phyloP scores from a whole-genome alignment of 2,113 vertebrate species.

The Platysternon megacephalum region DNA sequence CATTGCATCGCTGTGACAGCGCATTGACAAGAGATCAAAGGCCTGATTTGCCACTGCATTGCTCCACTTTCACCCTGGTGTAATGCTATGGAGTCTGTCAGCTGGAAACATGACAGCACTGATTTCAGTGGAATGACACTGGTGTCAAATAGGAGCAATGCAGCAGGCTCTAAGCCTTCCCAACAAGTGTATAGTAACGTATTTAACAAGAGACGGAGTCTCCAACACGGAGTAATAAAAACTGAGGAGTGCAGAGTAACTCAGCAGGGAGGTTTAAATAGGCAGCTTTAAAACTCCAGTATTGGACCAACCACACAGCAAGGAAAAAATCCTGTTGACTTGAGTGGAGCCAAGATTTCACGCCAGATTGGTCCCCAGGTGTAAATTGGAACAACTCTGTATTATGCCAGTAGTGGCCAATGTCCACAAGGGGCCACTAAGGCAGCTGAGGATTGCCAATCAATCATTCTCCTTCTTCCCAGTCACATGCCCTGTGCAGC shows the following conservation, averaged over 20 bases:
- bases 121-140: background rate
- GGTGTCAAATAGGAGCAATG: background rate
- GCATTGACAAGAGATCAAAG: background rate
- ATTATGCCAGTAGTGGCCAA: background rate
- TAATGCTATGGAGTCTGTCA: background rate
- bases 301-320: background rate
- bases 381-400: background rate
- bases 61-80: fast-evolving
- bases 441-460: background rate
- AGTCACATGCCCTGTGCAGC: background rate
- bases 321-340: background rate
- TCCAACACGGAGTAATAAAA: background rate
- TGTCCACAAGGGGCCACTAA: background rate
- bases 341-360: background rate
- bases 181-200: constrained; percentile 1
- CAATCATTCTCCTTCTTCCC: background rate
- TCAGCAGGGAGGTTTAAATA: background rate
- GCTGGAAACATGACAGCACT: fast-evolving
- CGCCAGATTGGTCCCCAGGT: background rate
- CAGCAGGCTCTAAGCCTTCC: constrained; percentile 4
- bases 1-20: background rate
- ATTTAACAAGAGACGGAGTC: constrained; percentile 3
- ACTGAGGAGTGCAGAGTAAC: fast-evolving
- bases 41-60: background rate
- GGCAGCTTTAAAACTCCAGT: background rate